Percentiles rank a stretch among this genome's conserved stretches.
Conservation (phyloP, 2,888 invertebrate genomes). For the Dione vanillae region DNA sequence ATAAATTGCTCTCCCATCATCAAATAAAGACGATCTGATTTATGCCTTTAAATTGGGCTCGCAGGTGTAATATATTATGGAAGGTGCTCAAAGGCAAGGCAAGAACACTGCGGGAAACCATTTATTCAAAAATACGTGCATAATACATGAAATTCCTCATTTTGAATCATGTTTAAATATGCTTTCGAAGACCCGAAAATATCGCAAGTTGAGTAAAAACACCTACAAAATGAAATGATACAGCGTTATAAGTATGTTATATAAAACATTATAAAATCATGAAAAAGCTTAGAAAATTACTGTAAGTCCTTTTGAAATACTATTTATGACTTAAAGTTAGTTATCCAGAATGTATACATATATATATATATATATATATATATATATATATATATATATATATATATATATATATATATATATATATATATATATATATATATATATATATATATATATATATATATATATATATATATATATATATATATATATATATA, state of each 20-base stretch:
- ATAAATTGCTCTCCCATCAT: conserved; percentile 17
- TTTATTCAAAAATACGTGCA: conserved; percentile 56
- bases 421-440: no score
- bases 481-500: no score
- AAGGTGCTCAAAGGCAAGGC: conserved; percentile 27
- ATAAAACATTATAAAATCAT: background rate
- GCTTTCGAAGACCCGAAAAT: conserved; percentile 56
- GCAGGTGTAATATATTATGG: conserved; percentile 38
- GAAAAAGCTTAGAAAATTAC: no score
- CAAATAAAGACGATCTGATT: conserved; percentile 28
- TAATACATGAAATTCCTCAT: conserved; percentile 57
- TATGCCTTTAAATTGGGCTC: conserved; percentile 40
- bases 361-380: no score
- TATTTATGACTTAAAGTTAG: no score
- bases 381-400: no score
- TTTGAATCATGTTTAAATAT: conserved; percentile 64
- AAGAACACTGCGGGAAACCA: conserved; percentile 43
- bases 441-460: no score
- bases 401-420: no score
- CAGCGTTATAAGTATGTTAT: background rate
- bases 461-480: no score
- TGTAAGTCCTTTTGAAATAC: no score
- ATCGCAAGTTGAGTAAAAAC: conserved; percentile 36
- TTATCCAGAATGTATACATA: no score
- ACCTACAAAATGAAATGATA: conserved; percentile 39